phyloP scores from a whole-genome alignment of 2,888 invertebrate species.

The Troglohyphantes excavatus region DNA sequence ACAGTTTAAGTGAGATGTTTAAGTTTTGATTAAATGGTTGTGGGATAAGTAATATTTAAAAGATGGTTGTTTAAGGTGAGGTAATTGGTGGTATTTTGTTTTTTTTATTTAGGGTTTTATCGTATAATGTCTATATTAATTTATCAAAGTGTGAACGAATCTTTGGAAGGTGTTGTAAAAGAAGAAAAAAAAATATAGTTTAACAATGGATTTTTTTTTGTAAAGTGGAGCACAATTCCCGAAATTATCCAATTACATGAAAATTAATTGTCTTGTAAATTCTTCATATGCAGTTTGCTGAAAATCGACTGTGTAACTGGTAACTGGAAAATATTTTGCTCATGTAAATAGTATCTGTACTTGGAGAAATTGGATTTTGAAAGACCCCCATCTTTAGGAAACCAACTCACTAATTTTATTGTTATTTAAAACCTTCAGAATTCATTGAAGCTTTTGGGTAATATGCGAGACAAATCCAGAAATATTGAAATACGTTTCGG shows the following conservation, averaged over 20 bases:
- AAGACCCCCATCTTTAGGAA: no score
- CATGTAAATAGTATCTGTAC: no score
- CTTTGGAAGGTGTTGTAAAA: not conserved
- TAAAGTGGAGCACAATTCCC: not conserved
- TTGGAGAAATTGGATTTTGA: no score
- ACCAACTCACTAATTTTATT: no score
- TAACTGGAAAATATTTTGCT: no score
- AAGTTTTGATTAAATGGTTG: slow-evolving; percentile 52
- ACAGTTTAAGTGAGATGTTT: slow-evolving; percentile 46
- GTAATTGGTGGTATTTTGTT: not conserved
- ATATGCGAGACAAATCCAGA: no score
- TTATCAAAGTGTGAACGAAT: not conserved
- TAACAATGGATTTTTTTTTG: not conserved
- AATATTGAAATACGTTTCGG: no score
- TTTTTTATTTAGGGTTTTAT: slow-evolving; percentile 4
- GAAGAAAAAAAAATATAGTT: not conserved
- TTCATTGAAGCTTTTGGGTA: no score
- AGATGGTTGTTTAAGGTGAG: slow-evolving; percentile 32
- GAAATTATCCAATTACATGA: not conserved
- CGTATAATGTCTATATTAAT: not conserved
- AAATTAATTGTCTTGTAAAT: not conserved
- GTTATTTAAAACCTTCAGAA: no score
- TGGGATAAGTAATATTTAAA: slow-evolving; percentile 28
- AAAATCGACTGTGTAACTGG: no score
- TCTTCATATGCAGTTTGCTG: no score